A percentile compares a stretch with the other conserved stretches of the same genome.
These are phyloP conservation scores for Lymantria monacha DNA, from an alignment of 2,888 invertebrate genomes.

Conservation along the genomic window DNA sequence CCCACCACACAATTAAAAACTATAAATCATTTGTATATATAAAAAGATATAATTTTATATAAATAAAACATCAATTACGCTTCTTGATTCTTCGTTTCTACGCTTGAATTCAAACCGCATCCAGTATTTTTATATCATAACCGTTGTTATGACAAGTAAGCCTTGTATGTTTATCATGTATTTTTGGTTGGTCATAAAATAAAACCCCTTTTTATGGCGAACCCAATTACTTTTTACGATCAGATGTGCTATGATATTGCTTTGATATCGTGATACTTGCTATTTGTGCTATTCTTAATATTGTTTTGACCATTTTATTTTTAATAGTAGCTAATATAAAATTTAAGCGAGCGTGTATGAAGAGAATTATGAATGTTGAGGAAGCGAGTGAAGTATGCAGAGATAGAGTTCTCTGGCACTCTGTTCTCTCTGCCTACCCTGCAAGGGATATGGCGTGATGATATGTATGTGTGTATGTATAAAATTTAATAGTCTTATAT, in stretches of 20 bases:
- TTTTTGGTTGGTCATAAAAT: slow-evolving; percentile 70
- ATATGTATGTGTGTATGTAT: too few relatives aligned
- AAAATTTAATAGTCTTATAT: neutral
- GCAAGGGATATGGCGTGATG: too few relatives aligned
- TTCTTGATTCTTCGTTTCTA: neutral
- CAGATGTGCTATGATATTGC: slow-evolving; percentile 68
- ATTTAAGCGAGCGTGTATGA: too few relatives aligned
- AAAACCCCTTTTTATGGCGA: slow-evolving; percentile 76
- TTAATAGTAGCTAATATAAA: slow-evolving; percentile 27
- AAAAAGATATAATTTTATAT: too few relatives aligned
- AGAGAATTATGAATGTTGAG: too few relatives aligned
- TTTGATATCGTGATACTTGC: slow-evolving; percentile 64
- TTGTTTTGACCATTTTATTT: slow-evolving; percentile 39
- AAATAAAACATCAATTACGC: neutral
- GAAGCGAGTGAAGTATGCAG: too few relatives aligned
- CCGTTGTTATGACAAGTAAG: slow-evolving; percentile 51
- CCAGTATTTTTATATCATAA: slow-evolving; percentile 31
- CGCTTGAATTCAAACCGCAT: slow-evolving; percentile 24
- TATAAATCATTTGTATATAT: too few relatives aligned
- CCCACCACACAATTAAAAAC: too few relatives aligned
- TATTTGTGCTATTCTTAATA: slow-evolving; percentile 49
- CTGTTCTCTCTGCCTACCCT: too few relatives aligned
- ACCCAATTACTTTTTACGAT: slow-evolving; percentile 80
- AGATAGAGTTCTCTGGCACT: too few relatives aligned
- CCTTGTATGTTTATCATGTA: slow-evolving; percentile 72